A percentile compares a stretch with the other conserved stretches of the same genome.
These are phyloP conservation scores for Graptemys geographica DNA, from an alignment of 2,797 vertebrate genomes.

Conservation along the genomic window DNA sequence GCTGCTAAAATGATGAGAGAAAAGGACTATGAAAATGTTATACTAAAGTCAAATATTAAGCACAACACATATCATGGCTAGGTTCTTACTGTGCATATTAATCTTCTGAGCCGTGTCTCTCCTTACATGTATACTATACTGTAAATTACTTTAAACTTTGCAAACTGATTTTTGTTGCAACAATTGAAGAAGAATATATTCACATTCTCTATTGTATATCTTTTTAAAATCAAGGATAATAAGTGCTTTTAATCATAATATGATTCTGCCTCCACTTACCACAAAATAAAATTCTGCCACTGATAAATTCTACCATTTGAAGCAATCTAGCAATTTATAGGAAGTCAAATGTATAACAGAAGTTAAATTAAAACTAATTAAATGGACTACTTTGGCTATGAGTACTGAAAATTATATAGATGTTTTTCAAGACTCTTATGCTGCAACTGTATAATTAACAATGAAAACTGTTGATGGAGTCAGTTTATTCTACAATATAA, in stretches of 20 bases:
- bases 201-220: background rate
- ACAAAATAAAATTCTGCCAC: background rate
- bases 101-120: background rate
- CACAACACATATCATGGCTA: background rate
- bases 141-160: background rate
- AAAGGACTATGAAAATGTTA: background rate
- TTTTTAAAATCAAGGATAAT: background rate
- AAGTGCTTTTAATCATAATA: background rate
- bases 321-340: background rate
- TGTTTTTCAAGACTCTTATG: conserved; percentile 24
- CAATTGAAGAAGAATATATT: background rate
- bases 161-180: background rate
- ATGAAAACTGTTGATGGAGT: conserved; percentile 52
- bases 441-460: conserved; percentile 40
- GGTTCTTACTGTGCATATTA: background rate
- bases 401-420: conserved; percentile 32
- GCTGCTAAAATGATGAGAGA: background rate
- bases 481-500: conserved; percentile 47
- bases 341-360: background rate
- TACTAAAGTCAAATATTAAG: background rate
- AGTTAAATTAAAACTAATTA: conserved; percentile 9
- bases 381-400: conserved; percentile 4
- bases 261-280: background rate
- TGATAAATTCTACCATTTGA: background rate
- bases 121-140: background rate